Evolutionary conservation across 1,140 invertebrate genomes (phyloP), one percentile per base, ranked within the genome.

Genomic region (Anastrepha obliqua): DNA sequence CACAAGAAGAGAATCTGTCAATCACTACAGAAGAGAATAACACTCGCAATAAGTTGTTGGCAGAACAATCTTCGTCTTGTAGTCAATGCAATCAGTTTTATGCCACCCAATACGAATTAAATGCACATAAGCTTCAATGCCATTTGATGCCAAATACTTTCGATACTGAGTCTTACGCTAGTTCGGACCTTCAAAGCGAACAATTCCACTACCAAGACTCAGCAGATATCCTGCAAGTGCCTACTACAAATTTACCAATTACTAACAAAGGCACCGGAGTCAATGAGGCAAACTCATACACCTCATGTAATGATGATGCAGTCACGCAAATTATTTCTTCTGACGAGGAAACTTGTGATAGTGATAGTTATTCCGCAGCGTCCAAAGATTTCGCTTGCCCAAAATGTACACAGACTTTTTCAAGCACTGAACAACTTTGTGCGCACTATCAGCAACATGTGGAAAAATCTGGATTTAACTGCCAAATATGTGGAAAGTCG

Each of bases 401-500:
- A 85, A 78, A 70, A 67, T 74, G 87, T 39, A 3, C 91, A 89
- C 51, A 89, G 39, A 44, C 59, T 17, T 78, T 85, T 70, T 60
- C 39, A 55, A 29, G 42, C 55, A 86, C 74, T 65, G 87, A 87
- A 42, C 20, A 87, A 42, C 87, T 89, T n/a, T 62, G 59, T 44
- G 4, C 5, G 60, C 87, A 90, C 88, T 88, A 87, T 85, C n/a
- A 70, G 42, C 15, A 60, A n/a, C 88, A 89, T 88, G 39, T 65
- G 15, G 9, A 86, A 20, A 85, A 86, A 29, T 15, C 67, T 15
- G 78, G 86, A 17, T 88, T 88, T 60, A 67, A 39, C 20, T 92
- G 91, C 62, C 87, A 89, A 60, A 86, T 91, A 29, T 92, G 91
- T 81, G 89, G 86, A 2, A 91, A 90, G 87, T 17, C 74, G 1